These are phyloP conservation scores for Fopius arisanus DNA, from an alignment of 1,140 invertebrate species.

Conservation along the genomic window DNA sequence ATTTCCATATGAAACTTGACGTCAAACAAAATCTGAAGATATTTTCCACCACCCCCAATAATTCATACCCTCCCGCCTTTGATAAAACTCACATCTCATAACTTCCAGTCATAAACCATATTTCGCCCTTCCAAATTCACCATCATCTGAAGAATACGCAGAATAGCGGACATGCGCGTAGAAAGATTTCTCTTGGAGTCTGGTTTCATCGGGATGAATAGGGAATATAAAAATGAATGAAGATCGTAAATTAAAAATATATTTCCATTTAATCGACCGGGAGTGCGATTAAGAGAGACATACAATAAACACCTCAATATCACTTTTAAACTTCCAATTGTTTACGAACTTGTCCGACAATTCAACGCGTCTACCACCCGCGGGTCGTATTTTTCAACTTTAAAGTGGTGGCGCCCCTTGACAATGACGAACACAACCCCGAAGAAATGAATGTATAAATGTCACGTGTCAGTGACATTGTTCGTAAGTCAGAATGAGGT, in stretches of 20 bases:
- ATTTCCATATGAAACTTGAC: too few relatives aligned
- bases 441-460: slow-evolving; percentile 9
- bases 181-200: too few relatives aligned
- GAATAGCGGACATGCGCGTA: too few relatives aligned
- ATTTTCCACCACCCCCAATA: too few relatives aligned
- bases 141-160: too few relatives aligned
- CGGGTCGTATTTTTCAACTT: not conserved
- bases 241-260: not conserved
- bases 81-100: too few relatives aligned
- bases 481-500: slow-evolving; percentile 26
- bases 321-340: not conserved
- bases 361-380: not conserved
- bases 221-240: not conserved
- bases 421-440: not conserved
- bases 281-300: not conserved
- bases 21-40: too few relatives aligned
- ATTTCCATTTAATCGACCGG: too few relatives aligned
- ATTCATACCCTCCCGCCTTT: too few relatives aligned
- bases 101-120: too few relatives aligned
- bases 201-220: too few relatives aligned
- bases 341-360: not conserved
- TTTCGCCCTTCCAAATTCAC: too few relatives aligned
- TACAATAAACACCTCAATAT: not conserved
- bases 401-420: not conserved
- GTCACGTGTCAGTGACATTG: not conserved